These are phyloP conservation scores for Sphyrna mokarran DNA, from an alignment of 2,113 vertebrate species.

Conservation along the genomic window DNA sequence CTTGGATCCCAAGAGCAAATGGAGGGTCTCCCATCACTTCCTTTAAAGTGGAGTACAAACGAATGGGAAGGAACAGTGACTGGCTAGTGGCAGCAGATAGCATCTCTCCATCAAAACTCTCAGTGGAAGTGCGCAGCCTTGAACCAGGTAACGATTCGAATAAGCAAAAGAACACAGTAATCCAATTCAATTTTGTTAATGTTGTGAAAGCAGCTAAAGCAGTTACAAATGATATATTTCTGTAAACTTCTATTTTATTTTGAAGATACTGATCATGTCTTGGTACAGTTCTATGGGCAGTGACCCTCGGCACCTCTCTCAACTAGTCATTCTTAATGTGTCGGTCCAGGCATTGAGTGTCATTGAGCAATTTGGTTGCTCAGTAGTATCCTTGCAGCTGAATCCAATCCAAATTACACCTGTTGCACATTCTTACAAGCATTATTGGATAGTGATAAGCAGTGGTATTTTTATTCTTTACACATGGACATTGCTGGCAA, in stretches of 20 bases:
- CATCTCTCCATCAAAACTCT: conserved; percentile 89
- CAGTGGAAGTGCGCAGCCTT: conserved; percentile 85
- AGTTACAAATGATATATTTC: background rate
- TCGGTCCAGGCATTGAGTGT: background rate
- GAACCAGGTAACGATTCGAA: conserved; percentile 70
- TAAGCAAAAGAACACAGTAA: background rate
- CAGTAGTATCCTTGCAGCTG: background rate
- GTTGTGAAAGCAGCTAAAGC: background rate
- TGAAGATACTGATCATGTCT: background rate
- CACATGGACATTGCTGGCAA: background rate
- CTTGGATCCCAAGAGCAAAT: conserved; percentile 91
- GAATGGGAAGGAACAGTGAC: conserved; percentile 63
- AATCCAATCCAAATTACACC: background rate
- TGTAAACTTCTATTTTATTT: background rate
- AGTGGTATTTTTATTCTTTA: background rate
- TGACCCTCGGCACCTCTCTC: background rate
- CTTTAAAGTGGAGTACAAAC: conserved; percentile 86
- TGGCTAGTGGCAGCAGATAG: conserved; percentile 83
- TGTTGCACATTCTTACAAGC: background rate
- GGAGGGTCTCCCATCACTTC: conserved; percentile 92
- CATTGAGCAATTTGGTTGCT: background rate
- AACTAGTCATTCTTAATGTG: background rate
- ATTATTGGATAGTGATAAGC: background rate
- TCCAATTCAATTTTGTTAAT: background rate
- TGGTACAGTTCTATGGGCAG: background rate